Conservation (phyloP, 2,113 vertebrate species). For the Myrmecobius fasciatus region DNA sequence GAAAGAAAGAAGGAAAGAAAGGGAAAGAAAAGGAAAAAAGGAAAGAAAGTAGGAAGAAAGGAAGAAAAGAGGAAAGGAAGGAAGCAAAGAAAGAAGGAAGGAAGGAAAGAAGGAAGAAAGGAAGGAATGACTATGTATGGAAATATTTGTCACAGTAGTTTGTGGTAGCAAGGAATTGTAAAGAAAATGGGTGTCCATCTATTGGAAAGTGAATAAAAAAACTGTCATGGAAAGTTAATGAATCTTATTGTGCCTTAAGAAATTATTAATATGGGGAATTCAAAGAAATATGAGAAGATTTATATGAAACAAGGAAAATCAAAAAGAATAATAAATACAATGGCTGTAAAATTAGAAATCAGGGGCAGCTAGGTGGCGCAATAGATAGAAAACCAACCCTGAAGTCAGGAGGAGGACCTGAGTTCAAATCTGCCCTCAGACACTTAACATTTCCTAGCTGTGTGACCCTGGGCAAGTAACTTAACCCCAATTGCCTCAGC, state of each 20-base stretch:
- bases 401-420: no score
- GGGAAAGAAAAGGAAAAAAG: slow-evolving; percentile 33
- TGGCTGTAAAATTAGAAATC: not conserved
- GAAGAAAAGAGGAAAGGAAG: not conserved
- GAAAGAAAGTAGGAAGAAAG: not conserved
- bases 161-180: not conserved
- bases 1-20: slow-evolving; percentile 14
- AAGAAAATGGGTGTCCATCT: not conserved
- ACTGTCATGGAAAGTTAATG: no score
- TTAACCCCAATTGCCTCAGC: no score
- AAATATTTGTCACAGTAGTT: not conserved
- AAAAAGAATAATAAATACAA: not conserved
- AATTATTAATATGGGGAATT: not conserved
- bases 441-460: no score
- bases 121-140: not conserved
- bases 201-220: not conserved
- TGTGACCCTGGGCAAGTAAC: no score
- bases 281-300: not conserved
- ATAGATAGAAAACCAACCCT: no score
- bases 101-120: not conserved
- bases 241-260: not conserved
- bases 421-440: no score
- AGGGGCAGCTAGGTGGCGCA: no score
- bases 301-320: not conserved
- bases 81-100: not conserved